These are phyloP conservation scores for Strigamia crassipes DNA, from an alignment of 2,888 invertebrate species.

Conservation along the genomic window DNA sequence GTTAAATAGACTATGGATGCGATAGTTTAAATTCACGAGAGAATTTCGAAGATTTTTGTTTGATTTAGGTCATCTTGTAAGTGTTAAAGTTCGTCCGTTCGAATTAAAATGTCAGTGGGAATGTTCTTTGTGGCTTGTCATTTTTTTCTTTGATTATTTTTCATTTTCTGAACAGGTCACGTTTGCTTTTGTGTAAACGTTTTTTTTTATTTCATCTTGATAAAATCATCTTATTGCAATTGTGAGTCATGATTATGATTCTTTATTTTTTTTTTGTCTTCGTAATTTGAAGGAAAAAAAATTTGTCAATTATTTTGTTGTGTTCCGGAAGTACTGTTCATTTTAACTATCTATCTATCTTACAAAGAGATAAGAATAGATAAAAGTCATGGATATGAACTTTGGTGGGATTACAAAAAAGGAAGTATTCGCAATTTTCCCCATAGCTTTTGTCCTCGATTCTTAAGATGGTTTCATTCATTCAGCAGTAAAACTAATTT, in stretches of 20 bases:
- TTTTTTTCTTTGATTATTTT: neutral
- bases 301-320: too few relatives aligned
- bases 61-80: neutral
- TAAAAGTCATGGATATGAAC: neutral
- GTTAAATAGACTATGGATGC: too few relatives aligned
- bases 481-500: neutral
- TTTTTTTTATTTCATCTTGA: neutral
- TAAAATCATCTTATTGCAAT: neutral
- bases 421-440: neutral
- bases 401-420: neutral
- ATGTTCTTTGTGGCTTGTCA: neutral
- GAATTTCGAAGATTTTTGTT: neutral
- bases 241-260: neutral
- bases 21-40: neutral
- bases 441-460: conserved; percentile 14
- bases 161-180: neutral
- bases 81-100: too few relatives aligned
- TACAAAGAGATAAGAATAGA: neutral
- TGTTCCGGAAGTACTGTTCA: neutral
- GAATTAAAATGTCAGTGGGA: too few relatives aligned
- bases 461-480: neutral
- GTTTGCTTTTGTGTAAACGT: neutral
- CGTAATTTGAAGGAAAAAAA: too few relatives aligned
- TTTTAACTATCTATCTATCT: neutral
- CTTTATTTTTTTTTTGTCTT: too few relatives aligned